Evolutionary conservation across 2,888 invertebrate genomes (phyloP), one percentile per base, ranked within the genome.

Genomic region (Drosophila demipolita): DNA sequence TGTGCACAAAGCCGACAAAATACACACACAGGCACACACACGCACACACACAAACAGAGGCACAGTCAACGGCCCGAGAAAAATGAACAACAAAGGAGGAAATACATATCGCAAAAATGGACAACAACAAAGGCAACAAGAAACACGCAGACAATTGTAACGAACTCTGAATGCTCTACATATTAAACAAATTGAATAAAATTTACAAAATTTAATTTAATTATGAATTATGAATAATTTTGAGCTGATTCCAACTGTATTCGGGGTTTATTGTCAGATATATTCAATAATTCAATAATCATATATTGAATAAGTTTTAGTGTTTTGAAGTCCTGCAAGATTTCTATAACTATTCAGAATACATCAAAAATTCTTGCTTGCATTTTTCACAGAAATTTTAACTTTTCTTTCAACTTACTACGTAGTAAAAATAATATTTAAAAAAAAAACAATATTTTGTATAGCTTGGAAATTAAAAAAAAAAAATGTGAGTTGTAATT

Each of bases 81-180:
- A 76, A 74, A 68, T 60, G 68, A 40, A 71, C 70, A 78, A 83
- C 83, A 82, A 75, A 60, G 69, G 38, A 65, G 61, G 35, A 57
- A 58, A 68, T 33, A 54, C 66, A 66, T 49, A 82, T 73, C 65
- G 61, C 70, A 66, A 66, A 75, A 78, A 80, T 63, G 70, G 71
- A 54, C 65, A 73, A 75, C 75, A 73, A 66, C 65, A 80, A 80
- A 61, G 60, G 26, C 57, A 45, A 58, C 45, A 55, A 55, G 49
- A 62, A 26, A 62, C 17, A 15, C 20, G 29, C 15, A 0, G 40
- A 45, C 29, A 57, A 26, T 7, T 55, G 12, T 5, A 38, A 49
- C 52, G 71, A 65, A 65, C 38, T 36, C 15, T 3, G 20, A 33
- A 62, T 65, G 20, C 65, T 23, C 66, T 62, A 40, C 36, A n/a